These are phyloP conservation scores for Palythoa heliodiscus DNA, from an alignment of 92 coral and sea anemone species.

Conservation along the genomic window DNA sequence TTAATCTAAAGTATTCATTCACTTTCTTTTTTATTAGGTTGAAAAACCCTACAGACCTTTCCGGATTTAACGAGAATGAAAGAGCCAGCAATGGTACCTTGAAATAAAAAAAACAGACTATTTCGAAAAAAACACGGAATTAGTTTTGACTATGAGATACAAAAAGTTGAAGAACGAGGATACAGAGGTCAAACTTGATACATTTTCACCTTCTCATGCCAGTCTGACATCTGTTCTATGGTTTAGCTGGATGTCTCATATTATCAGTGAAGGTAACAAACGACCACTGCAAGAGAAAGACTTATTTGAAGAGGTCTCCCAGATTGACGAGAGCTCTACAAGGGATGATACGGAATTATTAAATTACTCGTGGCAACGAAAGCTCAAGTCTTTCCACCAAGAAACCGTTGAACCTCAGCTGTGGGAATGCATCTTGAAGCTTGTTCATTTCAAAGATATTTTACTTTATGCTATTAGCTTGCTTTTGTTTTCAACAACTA, in stretches of 20 bases:
- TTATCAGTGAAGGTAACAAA: constrained; percentile 45
- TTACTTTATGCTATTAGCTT: constrained; percentile 20
- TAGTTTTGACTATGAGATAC: constrained; percentile 13
- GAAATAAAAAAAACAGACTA: no score
- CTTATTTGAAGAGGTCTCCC: constrained; percentile 31
- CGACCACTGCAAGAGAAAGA: constrained; percentile 48
- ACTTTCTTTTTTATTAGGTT: no score
- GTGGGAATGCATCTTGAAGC: constrained; percentile 37
- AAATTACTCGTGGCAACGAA: constrained; percentile 13
- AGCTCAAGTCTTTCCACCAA: background rate
- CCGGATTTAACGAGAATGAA: no score
- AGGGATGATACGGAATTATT: constrained; percentile 45
- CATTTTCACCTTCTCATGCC: background rate
- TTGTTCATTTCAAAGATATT: constrained; percentile 19
- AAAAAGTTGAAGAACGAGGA: constrained; percentile 23
- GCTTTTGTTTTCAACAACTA: constrained; percentile 35
- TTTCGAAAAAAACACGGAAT: no score
- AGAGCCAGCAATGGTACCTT: no score
- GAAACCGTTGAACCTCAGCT: background rate
- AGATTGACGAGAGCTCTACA: constrained; percentile 27
- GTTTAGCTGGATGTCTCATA: constrained; percentile 49
- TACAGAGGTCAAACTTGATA: background rate
- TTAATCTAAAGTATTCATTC: no score
- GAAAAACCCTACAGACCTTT: no score
- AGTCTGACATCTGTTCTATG: constrained; percentile 13